These are phyloP conservation scores for Urechis unicinctus DNA, from an alignment of 2,888 invertebrate genomes.

Conservation along the genomic window DNA sequence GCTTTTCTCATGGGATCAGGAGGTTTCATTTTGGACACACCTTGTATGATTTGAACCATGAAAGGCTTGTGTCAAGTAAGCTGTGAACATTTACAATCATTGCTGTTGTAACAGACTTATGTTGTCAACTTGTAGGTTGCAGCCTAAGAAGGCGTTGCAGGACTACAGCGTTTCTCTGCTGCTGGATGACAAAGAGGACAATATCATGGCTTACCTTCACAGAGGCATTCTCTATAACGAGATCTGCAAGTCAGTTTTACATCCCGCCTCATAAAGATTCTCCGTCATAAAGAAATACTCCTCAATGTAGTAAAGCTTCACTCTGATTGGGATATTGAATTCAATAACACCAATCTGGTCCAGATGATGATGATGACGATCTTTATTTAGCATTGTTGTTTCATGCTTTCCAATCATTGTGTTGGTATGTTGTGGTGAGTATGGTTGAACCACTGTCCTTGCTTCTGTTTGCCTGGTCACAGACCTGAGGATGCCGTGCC, in stretches of 20 bases:
- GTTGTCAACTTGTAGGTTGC: conserved; percentile 28
- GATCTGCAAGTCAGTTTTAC: conserved; percentile 34
- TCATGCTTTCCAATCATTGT: background rate
- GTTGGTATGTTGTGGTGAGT: background rate
- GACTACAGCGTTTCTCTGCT: conserved; percentile 49
- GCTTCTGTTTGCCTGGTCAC: background rate
- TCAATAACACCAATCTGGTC: background rate
- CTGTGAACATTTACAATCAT: too few relatives aligned
- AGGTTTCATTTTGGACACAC: too few relatives aligned
- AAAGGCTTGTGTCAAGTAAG: too few relatives aligned
- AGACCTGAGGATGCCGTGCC: conserved; percentile 48
- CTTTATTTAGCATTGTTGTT: background rate
- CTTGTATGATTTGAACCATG: too few relatives aligned
- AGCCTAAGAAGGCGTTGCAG: conserved; percentile 44
- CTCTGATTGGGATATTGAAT: too few relatives aligned
- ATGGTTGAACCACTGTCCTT: background rate
- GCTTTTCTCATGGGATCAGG: too few relatives aligned
- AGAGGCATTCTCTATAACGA: conserved; percentile 47
- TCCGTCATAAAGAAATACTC: too few relatives aligned
- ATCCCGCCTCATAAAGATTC: too few relatives aligned
- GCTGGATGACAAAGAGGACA: conserved; percentile 43
- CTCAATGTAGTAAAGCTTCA: too few relatives aligned
- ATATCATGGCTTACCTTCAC: conserved; percentile 45
- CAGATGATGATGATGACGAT: background rate
- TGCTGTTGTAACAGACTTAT: background rate